These are phyloP conservation scores for Agrotis puta DNA, from an alignment of 2,888 invertebrate species.

Conservation along the genomic window DNA sequence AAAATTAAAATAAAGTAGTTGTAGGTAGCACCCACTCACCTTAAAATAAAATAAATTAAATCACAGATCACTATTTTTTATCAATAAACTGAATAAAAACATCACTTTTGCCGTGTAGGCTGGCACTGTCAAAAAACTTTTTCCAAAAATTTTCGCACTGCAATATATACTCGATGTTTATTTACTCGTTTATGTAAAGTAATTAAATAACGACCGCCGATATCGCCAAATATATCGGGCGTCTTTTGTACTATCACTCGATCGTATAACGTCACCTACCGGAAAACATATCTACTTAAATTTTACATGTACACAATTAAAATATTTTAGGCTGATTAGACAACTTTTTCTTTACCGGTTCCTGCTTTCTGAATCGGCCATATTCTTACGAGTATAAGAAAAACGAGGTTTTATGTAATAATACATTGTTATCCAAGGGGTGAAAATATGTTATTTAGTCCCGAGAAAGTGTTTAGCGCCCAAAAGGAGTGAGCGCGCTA, in stretches of 20 bases:
- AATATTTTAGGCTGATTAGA: constrained; percentile 54
- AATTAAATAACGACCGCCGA: constrained; percentile 29
- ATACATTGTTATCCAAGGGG: too few species aligned
- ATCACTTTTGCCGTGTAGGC: constrained; percentile 38
- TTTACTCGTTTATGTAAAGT: constrained; percentile 40
- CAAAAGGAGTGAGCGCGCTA: too few species aligned
- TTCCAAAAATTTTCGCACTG: constrained; percentile 6
- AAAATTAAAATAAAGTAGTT: background rate
- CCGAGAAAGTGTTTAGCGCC: too few species aligned
- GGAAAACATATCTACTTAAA: constrained; percentile 6
- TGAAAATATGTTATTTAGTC: too few species aligned
- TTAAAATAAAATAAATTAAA: constrained; percentile 22
- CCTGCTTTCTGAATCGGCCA: background rate
- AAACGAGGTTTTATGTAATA: too few species aligned
- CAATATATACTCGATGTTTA: constrained; percentile 20
- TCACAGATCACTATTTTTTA: constrained; percentile 32
- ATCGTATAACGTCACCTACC: constrained; percentile 59
- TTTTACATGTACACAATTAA: constrained; percentile 30
- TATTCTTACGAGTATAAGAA: too few species aligned
- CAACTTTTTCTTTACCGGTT: background rate
- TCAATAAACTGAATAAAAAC: constrained; percentile 7
- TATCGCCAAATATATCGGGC: constrained; percentile 61
- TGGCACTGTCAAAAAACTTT: constrained; percentile 3
- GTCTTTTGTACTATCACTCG: constrained; percentile 50
- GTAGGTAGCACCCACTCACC: constrained; percentile 26